phyloP scores from a whole-genome alignment of 1,140 invertebrate species.

The Neocloeon triangulifer region DNA sequence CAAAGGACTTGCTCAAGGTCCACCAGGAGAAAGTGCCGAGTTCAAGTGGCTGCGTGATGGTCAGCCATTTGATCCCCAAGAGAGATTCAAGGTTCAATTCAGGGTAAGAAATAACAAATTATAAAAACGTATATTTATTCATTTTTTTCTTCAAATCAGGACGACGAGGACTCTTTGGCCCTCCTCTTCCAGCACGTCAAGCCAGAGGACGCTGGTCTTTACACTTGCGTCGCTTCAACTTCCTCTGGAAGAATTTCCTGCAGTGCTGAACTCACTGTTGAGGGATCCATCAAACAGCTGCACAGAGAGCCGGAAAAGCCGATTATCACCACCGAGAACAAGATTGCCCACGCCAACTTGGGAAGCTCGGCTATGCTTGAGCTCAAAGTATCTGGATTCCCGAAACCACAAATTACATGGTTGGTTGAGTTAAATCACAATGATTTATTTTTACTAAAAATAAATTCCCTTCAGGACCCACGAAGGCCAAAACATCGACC shows the following conservation, averaged over 20 bases:
- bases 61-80: conserved; percentile 68
- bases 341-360: conserved; percentile 44
- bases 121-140: background rate
- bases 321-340: conserved; percentile 44
- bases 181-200: conserved; percentile 84
- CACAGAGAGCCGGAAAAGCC: conserved; percentile 62
- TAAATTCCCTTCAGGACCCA: background rate
- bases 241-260: conserved; percentile 78
- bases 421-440: too few species aligned
- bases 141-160: conserved; percentile 18
- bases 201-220: conserved; percentile 79
- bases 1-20: conserved; percentile 21
- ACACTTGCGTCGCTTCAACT: conserved; percentile 87
- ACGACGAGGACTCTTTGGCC: conserved; percentile 77
- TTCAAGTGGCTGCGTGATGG: conserved; percentile 86
- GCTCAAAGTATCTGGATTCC: conserved; percentile 76
- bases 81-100: conserved; percentile 81
- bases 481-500: conserved; percentile 48
- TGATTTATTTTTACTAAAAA: too few species aligned
- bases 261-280: conserved; percentile 77
- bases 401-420: conserved; percentile 79
- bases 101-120: conserved; percentile 20
- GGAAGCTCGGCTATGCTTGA: conserved; percentile 92
- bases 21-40: conserved; percentile 35
- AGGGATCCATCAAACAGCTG: conserved; percentile 62